Conservation (phyloP, 53 echinoderm and acorn worm species). For the Hippasteria phrygiana region DNA sequence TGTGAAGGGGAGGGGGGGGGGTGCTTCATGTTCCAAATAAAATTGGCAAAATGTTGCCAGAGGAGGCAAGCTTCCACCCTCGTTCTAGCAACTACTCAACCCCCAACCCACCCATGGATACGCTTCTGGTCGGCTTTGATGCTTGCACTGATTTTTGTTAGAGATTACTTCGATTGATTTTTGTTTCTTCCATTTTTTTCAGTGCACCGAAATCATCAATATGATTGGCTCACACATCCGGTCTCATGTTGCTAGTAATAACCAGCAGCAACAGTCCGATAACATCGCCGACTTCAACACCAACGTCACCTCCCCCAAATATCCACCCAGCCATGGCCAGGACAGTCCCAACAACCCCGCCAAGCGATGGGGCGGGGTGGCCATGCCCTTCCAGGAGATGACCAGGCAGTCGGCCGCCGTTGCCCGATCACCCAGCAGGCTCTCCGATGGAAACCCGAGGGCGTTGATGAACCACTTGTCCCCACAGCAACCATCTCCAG, state of each 20-base stretch:
- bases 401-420: background rate
- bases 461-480: background rate
- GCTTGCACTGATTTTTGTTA: background rate
- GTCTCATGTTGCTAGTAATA: background rate
- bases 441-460: background rate
- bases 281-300: conserved; percentile 40
- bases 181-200: background rate
- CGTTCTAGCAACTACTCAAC: too few species aligned
- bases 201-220: conserved; percentile 55
- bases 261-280: background rate
- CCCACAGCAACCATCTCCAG: background rate
- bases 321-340: conserved; percentile 10
- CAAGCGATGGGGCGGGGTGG: conserved; percentile 56
- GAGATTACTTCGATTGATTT: background rate
- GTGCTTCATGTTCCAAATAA: too few species aligned
- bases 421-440: background rate
- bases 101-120: too few species aligned
- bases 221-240: conserved; percentile 47
- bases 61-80: too few species aligned
- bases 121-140: too few species aligned
- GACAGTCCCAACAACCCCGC: conserved; percentile 55
- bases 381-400: conserved; percentile 17
- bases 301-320: background rate
- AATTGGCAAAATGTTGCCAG: too few species aligned
- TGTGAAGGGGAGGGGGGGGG: too few species aligned